Percentiles rank a stretch among this genome's conserved stretches.
phyloP scores from a whole-genome alignment of 2,888 invertebrate genomes.

The Serrognathus titanus region DNA sequence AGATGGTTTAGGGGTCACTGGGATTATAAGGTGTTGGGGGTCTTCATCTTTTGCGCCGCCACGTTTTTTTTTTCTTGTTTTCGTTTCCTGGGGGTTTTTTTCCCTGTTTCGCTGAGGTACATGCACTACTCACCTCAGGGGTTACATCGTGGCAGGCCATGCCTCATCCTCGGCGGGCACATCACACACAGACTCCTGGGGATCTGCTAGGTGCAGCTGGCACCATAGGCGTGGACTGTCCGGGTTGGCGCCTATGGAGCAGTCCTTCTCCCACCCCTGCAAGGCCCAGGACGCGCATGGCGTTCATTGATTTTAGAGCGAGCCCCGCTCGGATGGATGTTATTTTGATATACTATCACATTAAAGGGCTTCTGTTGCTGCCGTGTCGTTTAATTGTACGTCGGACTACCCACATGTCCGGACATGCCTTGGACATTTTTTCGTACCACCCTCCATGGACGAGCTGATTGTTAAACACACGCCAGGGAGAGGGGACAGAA shows the following conservation, averaged over 20 bases:
- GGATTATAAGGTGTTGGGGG: too few species aligned
- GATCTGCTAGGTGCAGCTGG: constrained; percentile 46
- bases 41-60: too few species aligned
- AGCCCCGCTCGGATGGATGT: constrained; percentile 35
- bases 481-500: too few species aligned
- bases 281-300: constrained; percentile 44
- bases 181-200: constrained; percentile 44
- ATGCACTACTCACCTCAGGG: constrained; percentile 30
- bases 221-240: constrained; percentile 52
- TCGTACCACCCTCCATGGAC: background rate
- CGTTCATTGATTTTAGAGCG: constrained; percentile 46
- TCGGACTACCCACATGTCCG: background rate
- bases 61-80: too few species aligned
- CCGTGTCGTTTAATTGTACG: constrained; percentile 19
- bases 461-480: background rate
- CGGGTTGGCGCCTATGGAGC: constrained; percentile 44
- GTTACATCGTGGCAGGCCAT: constrained; percentile 39
- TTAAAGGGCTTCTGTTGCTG: constrained; percentile 34
- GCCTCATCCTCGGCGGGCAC: constrained; percentile 40
- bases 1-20: too few species aligned
- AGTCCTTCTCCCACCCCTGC: constrained; percentile 31
- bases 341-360: constrained; percentile 40
- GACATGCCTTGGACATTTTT: background rate
- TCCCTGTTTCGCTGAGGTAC: background rate
- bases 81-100: too few species aligned